Percentiles rank a stretch among this genome's conserved stretches.
Evolutionary conservation across 2,113 vertebrate species (phyloP).

Genomic region (Nothoprocta pentlandii): DNA sequence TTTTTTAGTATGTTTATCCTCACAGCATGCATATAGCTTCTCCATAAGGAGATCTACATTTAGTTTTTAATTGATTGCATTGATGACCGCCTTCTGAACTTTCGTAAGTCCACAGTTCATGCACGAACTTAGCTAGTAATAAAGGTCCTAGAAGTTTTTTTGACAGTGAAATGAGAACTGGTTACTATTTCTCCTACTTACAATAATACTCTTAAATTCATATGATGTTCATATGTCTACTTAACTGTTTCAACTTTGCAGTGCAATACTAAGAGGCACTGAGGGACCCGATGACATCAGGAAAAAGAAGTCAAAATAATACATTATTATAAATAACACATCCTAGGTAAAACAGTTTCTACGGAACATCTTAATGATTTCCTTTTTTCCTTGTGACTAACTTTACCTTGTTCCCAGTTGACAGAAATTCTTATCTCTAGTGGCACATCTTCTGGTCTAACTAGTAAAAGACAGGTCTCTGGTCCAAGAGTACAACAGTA

Average conservation of each 20-base stretch:
- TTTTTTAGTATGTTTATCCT: neutral
- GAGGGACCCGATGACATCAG: neutral
- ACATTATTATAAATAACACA: no score
- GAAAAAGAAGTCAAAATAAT: neutral
- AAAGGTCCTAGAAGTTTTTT: neutral
- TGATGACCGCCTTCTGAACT: neutral
- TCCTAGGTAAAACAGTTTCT: fast-evolving
- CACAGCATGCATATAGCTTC: neutral
- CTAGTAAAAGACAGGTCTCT: fast-evolving
- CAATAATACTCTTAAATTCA: neutral
- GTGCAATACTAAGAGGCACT: neutral
- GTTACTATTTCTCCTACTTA: neutral
- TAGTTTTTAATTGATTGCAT: neutral
- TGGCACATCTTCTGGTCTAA: neutral
- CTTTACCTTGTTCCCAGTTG: neutral
- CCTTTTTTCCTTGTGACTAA: neutral
- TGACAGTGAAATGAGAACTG: neutral
- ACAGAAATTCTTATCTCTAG: neutral
- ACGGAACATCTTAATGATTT: neutral
- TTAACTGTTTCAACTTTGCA: neutral
- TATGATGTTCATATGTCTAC: neutral
- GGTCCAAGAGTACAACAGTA: neutral
- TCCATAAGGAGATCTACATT: neutral
- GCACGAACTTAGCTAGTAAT: neutral
- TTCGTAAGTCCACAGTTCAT: neutral